These are phyloP conservation scores for Adineta ricciae DNA, from an alignment of 2,888 invertebrate species.

Conservation along the genomic window DNA sequence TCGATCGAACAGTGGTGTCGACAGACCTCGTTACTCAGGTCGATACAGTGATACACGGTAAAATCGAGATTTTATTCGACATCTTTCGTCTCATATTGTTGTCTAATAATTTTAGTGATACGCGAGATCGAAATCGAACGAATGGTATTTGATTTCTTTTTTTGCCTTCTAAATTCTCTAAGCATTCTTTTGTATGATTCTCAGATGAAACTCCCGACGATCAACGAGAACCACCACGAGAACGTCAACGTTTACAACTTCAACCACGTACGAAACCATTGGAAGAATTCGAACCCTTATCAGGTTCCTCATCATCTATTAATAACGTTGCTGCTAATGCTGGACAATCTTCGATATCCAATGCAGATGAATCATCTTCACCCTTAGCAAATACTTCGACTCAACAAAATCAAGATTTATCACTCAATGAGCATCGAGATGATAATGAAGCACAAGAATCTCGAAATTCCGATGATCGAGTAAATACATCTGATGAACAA, in stretches of 20 bases:
- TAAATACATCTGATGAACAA: not conserved
- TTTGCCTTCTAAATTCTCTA: not conserved
- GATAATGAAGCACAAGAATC: not conserved
- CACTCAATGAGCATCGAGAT: not conserved
- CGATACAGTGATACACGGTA: constrained; percentile 7
- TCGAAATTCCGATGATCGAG: not conserved
- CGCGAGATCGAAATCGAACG: not conserved
- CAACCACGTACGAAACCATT: constrained; percentile 69
- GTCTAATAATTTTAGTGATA: not conserved
- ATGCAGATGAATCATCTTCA: not conserved
- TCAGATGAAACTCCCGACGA: not conserved
- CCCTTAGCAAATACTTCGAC: not conserved
- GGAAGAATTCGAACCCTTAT: constrained; percentile 49
- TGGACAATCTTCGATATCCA: not conserved
- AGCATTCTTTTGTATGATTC: not conserved
- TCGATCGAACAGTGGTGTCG: not conserved
- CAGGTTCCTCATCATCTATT: constrained; percentile 54
- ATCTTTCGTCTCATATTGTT: not conserved
- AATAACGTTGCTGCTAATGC: not conserved
- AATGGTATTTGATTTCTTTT: not conserved
- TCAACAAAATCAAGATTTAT: constrained; percentile 13
- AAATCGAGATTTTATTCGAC: not conserved
- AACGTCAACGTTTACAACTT: constrained; percentile 68
- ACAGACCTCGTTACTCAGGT: constrained; percentile 7
- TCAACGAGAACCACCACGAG: constrained; percentile 54